Conservation (phyloP, 2,888 invertebrate genomes). For the Synanthedon formicaeformis region DNA sequence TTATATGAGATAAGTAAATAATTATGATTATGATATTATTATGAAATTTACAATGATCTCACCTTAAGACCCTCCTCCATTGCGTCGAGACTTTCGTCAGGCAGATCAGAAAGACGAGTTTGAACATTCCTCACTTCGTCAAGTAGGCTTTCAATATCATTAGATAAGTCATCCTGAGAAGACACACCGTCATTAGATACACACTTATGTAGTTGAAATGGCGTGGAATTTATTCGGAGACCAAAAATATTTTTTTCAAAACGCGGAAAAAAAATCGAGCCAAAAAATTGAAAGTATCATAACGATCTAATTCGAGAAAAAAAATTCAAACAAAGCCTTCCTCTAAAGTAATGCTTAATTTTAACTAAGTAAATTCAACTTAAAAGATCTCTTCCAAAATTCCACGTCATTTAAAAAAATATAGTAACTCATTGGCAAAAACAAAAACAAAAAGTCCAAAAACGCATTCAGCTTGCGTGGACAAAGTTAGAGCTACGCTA, state of each 20-base stretch:
- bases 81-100: constrained; percentile 76
- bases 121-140: constrained; percentile 77
- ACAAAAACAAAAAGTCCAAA: constrained; percentile 27
- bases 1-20: background rate
- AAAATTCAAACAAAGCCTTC: too few relatives aligned
- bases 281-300: too few relatives aligned
- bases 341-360: too few relatives aligned
- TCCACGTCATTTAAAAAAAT: constrained; percentile 21
- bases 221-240: constrained; percentile 9
- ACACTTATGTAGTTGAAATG: constrained; percentile 10
- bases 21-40: constrained; percentile 2
- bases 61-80: constrained; percentile 81
- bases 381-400: constrained; percentile 17
- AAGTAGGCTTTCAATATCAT: constrained; percentile 78
- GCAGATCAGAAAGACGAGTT: constrained; percentile 75
- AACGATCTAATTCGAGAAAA: too few relatives aligned
- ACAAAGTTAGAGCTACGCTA: constrained; percentile 41
- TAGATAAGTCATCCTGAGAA: constrained; percentile 73
- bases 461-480: constrained; percentile 37
- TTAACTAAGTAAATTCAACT: background rate
- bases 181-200: constrained; percentile 51
- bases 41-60: constrained; percentile 47
- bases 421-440: constrained; percentile 9
- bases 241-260: too few relatives aligned
- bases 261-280: too few relatives aligned